phyloP scores from a whole-genome alignment of 2,113 vertebrate species.

The Phylloscopus trochilus region DNA sequence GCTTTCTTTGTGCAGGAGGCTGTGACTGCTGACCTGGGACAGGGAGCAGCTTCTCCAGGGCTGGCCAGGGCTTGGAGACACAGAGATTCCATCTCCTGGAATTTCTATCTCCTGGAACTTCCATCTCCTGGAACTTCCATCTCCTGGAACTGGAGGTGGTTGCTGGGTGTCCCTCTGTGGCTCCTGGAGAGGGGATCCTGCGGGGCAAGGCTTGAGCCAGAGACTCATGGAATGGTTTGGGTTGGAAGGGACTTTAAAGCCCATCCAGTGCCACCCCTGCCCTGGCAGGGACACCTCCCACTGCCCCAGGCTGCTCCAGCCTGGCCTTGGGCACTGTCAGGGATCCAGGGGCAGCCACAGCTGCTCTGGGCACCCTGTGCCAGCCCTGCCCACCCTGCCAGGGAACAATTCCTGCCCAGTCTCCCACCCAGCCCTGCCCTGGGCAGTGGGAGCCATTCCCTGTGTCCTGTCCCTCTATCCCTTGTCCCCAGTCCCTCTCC shows the following conservation, averaged over 20 bases:
- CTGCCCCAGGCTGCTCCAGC: too few species aligned
- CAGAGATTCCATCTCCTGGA: background rate
- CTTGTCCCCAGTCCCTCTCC: background rate
- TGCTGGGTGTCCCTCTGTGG: rapidly evolving
- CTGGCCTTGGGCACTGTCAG: too few species aligned
- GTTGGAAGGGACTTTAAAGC: too few species aligned
- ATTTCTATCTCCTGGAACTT: background rate
- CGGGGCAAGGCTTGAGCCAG: rapidly evolving
- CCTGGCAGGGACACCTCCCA: too few species aligned
- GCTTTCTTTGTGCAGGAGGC: background rate
- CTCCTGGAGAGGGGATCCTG: background rate
- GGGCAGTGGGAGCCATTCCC: background rate
- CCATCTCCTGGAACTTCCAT: background rate
- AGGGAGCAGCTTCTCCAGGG: background rate
- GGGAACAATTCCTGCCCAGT: background rate
- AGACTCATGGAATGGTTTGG: too few species aligned
- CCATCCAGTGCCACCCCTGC: too few species aligned
- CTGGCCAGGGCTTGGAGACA: background rate
- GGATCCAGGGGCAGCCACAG: too few species aligned
- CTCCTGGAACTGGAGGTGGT: background rate
- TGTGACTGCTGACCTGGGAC: background rate
- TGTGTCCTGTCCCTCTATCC: background rate
- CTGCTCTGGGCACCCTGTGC: too few species aligned
- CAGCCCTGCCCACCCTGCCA: too few species aligned
- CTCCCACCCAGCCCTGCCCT: background rate